Base-by-base conservation (phyloP, 2,797 vertebrate genomes). In the Cichlasoma orientale region DNA sequence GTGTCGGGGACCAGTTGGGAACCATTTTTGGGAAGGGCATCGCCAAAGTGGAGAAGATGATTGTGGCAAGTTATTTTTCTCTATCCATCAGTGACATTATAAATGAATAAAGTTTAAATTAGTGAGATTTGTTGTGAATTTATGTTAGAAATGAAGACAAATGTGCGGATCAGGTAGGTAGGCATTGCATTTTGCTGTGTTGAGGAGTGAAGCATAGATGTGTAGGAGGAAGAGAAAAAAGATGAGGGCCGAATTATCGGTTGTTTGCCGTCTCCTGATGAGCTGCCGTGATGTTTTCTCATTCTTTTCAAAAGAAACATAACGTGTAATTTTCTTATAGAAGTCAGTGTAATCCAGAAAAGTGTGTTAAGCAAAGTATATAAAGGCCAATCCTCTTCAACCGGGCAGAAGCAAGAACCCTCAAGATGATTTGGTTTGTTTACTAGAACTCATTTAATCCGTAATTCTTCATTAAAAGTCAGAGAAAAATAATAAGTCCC, bases 11-110 rank as follows among this genome's bases (percentile, higher is more conserved):
- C 90, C 98, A 99, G 87, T 90, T 99, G 70, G 98, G 98, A 58
- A 99, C 98, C 59, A 98, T 99, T 88, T 99, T 99, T 84, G 98
- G 98, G 82, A 99, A 99, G 93, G 97, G 97, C 88, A 99, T 99
- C 53, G 96, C 97, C 88, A 98, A 94, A 96, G 98, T 99, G 72
- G 98, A 99, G 93, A 97, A 98, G 81, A 98, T 97, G 29, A 98
- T 99, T 89, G 97, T 98, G 95, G 98, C 99, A 93, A 96, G 96
- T 3, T 36, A 14, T 21, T 31, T 56, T 29, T 71, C 59, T 33
- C 13, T 66, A 11, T 41, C 33, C 5, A 19, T 52, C 75, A 59
- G 13, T 25, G 41, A 74, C 29, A 36, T 59, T 25, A 33, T 14
- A 58, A 4, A 47, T 13, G 10, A 50, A 16, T 52, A 52, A 36